Percentiles rank a stretch among this genome's conserved stretches.
phyloP scores from a whole-genome alignment of 2,797 vertebrate species.

The Nyctibius grandis region DNA sequence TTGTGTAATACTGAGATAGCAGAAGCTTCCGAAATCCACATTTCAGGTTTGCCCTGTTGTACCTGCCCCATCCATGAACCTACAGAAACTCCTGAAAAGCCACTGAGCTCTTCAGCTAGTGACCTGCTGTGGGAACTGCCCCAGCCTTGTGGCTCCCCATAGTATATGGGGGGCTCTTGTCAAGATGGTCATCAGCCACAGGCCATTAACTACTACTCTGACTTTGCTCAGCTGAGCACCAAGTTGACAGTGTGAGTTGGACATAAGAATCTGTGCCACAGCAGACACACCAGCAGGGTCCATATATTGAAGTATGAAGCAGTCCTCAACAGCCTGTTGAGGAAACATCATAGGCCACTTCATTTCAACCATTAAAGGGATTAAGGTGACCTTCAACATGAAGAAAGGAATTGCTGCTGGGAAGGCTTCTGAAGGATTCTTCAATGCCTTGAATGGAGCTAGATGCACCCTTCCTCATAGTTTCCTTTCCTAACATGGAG shows the following conservation, averaged over 20 bases:
- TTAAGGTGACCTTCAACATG: not conserved
- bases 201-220: not conserved
- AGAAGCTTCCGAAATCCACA: not conserved
- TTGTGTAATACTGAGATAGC: not conserved
- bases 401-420: not conserved
- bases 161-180: too few species aligned
- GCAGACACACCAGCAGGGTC: not conserved
- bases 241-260: not conserved
- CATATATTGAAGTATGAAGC: not conserved
- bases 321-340: not conserved
- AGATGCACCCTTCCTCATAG: not conserved
- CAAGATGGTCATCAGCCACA: not conserved
- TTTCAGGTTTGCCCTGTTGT: not conserved
- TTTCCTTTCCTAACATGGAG: not conserved
- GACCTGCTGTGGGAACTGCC: not conserved
- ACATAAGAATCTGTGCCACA: not conserved
- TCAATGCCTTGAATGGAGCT: not conserved
- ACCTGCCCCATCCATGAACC: not conserved
- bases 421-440: not conserved
- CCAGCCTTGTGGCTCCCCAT: not conserved
- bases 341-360: not conserved
- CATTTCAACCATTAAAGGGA: not conserved
- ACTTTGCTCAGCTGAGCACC: not conserved
- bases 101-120: not conserved
- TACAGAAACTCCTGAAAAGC: not conserved